Evolutionary conservation across 2,797 vertebrate species (phyloP), one percentile per base, ranked within the genome.

Genomic region (Huso huso): DNA sequence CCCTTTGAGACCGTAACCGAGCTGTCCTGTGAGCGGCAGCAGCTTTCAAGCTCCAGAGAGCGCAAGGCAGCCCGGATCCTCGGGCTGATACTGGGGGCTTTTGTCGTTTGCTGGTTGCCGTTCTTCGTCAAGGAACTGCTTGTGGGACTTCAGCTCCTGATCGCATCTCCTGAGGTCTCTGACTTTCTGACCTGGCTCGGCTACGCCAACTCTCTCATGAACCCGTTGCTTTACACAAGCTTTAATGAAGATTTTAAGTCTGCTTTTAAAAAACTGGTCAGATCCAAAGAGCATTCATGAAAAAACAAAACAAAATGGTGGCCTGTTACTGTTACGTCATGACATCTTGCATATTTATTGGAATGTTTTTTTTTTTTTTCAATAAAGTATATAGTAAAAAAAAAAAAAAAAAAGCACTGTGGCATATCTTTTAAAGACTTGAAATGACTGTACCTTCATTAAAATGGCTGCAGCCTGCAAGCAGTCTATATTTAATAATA

Each of bases 171-270:
- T 2, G 82, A 83, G 15, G 78, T 93, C 64, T 89, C 90, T 0
- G 92, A 95, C 68, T 81, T 93, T 70, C 85, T 96, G 70, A 94
- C 93, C 2, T 96, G 94, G 93, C 86, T 96, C 49, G 94, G 94
- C 48, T 96, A 96, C 12, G 74, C 92, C 69, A 95, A 96, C 84
- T 96, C 94, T 0, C 89, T 96, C 49, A 88, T 96, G 75, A 96
- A 96, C 81, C 94, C 94, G 10, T 81, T 95, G 68, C 84, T 95
- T 18, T 96, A 96, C 76, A 94, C 94, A 8, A 95, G 92, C 79
- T 95, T 95, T 79, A 95, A 95, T 0, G 93, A 95, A 69, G 93
- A 95, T 76, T 95, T 94, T 81, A 94, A 93, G 64, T 74, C 92
- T 73, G 93, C 94, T 69, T 95, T 95, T 72, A 92, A 88, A 81